Conservation (phyloP, 2,888 invertebrate species). For the Nomada ruficornis region DNA sequence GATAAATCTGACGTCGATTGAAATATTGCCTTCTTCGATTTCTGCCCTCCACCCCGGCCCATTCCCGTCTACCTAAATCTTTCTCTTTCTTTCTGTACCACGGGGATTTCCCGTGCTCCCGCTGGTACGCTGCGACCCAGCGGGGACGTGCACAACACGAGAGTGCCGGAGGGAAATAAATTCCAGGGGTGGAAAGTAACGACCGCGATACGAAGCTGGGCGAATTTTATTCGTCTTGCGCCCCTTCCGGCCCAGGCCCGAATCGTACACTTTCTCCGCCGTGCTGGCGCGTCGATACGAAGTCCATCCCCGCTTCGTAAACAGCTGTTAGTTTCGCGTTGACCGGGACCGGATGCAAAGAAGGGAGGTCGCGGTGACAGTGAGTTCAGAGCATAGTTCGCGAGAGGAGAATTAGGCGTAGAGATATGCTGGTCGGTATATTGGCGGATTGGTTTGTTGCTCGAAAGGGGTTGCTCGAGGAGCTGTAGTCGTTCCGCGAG, state of each 20-base stretch:
- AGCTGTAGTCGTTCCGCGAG: slow-evolving; percentile 56
- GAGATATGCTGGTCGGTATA: slow-evolving; percentile 41
- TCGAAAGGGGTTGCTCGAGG: slow-evolving; percentile 64
- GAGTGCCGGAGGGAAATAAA: slow-evolving; percentile 64
- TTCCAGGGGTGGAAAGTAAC: slow-evolving; percentile 68
- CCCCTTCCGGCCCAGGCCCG: background rate
- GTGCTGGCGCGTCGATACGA: slow-evolving; percentile 48
- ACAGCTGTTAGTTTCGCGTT: background rate
- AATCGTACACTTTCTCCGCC: slow-evolving; percentile 17
- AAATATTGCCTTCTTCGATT: slow-evolving; percentile 74
- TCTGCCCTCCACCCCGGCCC: slow-evolving; percentile 36
- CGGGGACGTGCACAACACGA: slow-evolving; percentile 43
- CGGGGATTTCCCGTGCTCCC: background rate
- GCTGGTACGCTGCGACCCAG: background rate
- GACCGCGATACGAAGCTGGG: slow-evolving; percentile 71
- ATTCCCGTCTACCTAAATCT: slow-evolving; percentile 49
- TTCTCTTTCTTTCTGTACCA: slow-evolving; percentile 16
- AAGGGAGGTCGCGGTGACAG: no score
- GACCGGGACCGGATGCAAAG: background rate
- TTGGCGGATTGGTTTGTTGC: slow-evolving; percentile 68
- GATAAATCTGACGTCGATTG: slow-evolving; percentile 74
- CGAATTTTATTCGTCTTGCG: slow-evolving; percentile 64
- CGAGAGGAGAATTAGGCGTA: slow-evolving; percentile 37
- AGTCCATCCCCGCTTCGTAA: background rate
- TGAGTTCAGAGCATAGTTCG: slow-evolving; percentile 25